Conservation (phyloP, 2,113 vertebrate species). For the Pseudois nayaur region DNA sequence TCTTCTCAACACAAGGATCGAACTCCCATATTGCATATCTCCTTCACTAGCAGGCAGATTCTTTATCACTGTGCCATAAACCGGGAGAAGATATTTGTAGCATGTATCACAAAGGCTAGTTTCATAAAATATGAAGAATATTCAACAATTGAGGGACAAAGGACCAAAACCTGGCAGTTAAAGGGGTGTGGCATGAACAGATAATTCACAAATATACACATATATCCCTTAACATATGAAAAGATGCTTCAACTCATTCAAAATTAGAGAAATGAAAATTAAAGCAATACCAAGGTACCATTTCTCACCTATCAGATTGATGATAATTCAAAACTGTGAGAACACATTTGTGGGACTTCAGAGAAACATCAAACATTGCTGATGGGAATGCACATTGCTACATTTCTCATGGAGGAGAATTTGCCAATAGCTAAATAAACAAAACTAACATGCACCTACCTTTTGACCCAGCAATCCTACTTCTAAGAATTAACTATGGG, state of each 20-base stretch:
- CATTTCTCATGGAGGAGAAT: neutral
- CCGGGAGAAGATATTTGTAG: neutral
- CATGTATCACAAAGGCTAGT: neutral
- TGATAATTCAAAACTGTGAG: neutral
- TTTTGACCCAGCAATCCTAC: neutral
- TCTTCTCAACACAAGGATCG: neutral
- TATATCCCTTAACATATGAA: neutral
- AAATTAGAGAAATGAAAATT: neutral
- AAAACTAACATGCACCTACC: neutral
- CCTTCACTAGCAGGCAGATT: neutral
- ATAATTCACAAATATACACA: neutral
- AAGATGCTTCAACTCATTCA: neutral
- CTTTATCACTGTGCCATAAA: neutral
- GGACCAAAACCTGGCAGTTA: neutral
- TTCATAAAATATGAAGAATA: neutral
- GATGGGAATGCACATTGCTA: neutral
- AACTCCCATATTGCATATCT: neutral
- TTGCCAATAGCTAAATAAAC: neutral
- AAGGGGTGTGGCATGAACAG: neutral
- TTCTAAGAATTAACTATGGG: neutral
- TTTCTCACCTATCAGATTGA: neutral
- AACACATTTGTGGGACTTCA: neutral
- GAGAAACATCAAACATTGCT: neutral
- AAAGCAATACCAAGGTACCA: neutral
- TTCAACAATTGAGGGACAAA: neutral